A percentile compares a stretch with the other conserved stretches of the same genome.
Conservation (phyloP, 2,113 vertebrate genomes). For the Laterallus jamaicensis region DNA sequence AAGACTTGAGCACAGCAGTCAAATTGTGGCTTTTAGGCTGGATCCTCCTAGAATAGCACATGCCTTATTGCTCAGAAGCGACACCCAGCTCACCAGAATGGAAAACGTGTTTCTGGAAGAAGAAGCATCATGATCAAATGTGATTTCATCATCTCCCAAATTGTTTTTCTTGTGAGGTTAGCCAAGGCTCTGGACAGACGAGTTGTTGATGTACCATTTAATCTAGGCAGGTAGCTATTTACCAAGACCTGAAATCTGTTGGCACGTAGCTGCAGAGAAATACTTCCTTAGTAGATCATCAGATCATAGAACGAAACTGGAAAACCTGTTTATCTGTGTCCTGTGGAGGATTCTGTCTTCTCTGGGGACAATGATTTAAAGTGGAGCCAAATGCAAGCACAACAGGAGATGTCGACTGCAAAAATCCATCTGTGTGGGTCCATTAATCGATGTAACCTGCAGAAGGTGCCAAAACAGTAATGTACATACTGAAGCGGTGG, state of each 20-base stretch:
- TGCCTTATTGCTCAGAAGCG: background rate
- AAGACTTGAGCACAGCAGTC: background rate
- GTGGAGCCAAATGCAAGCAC: background rate
- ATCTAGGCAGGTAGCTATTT: background rate
- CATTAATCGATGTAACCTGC: rapidly evolving
- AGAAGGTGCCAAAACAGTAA: background rate
- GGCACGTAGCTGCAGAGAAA: background rate
- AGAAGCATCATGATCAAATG: background rate
- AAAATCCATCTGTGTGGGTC: background rate
- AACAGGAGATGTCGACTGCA: background rate
- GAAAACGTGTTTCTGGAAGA: background rate
- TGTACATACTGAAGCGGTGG: rapidly evolving
- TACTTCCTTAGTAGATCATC: background rate
- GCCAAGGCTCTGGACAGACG: background rate
- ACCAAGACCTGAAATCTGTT: background rate
- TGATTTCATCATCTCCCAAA: background rate
- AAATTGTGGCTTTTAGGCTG: background rate
- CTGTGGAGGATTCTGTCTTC: background rate
- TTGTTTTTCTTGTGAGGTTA: background rate
- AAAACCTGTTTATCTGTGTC: background rate
- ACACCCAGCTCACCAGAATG: background rate
- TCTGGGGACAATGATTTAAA: background rate
- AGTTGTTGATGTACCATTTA: background rate
- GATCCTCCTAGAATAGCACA: background rate
- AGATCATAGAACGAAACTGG: background rate